Conservation (phyloP, 2,888 invertebrate species). For the Gryllus longicercus region DNA sequence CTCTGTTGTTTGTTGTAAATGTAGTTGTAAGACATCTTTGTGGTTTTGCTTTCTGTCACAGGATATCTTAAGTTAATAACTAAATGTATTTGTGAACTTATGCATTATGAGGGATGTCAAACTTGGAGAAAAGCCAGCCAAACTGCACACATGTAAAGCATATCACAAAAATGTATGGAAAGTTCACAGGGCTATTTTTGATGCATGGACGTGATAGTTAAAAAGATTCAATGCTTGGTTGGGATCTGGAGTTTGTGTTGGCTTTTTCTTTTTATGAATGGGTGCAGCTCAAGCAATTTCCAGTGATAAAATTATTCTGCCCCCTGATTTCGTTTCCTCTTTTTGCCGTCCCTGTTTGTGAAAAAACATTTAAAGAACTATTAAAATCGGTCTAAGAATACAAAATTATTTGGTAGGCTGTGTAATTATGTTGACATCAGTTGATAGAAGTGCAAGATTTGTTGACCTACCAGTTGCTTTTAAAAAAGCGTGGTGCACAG, state of each 20-base stretch:
- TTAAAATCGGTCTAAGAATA: background rate
- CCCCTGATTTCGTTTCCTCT: constrained; percentile 27
- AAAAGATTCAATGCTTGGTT: too few relatives aligned
- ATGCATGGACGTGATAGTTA: too few relatives aligned
- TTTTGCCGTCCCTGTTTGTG: constrained; percentile 35
- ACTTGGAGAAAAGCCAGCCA: constrained; percentile 7
- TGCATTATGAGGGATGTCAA: background rate
- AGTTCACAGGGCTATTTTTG: background rate
- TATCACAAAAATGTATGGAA: background rate
- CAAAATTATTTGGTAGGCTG: background rate
- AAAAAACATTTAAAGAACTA: background rate
- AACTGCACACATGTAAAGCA: background rate
- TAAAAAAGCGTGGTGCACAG: background rate
- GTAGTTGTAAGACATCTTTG: constrained; percentile 1
- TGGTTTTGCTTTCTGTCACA: background rate
- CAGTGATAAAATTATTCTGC: background rate
- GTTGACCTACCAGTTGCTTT: background rate
- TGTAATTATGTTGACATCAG: background rate
- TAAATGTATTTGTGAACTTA: background rate
- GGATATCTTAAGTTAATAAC: background rate
- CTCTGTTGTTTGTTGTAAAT: background rate
- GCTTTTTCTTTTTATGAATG: constrained; percentile 5
- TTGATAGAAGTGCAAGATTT: background rate
- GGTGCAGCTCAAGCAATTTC: constrained; percentile 2
- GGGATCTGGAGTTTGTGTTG: background rate